phyloP scores from a whole-genome alignment of 2,888 invertebrate genomes.

The Auanema sp. region DNA sequence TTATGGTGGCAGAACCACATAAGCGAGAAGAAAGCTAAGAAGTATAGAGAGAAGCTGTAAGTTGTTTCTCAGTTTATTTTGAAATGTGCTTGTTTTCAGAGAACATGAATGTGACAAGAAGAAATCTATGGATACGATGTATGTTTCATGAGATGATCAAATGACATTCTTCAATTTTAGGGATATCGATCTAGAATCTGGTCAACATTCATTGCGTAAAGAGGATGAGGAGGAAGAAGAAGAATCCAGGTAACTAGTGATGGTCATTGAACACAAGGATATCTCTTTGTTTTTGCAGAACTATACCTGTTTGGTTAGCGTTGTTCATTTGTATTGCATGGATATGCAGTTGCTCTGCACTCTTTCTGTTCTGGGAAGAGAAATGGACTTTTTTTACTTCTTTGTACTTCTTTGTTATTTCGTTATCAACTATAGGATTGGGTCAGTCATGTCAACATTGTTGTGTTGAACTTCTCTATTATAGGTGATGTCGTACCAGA shows the following conservation, averaged over 20 bases:
- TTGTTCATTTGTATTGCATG: conserved; percentile 81
- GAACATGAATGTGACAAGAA: background rate
- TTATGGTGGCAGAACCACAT: conserved; percentile 41
- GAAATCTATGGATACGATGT: background rate
- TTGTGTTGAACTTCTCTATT: background rate
- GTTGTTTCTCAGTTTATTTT: background rate
- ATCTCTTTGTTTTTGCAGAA: conserved; percentile 24
- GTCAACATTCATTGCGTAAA: background rate
- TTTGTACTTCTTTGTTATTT: conserved; percentile 95
- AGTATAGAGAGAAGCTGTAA: background rate
- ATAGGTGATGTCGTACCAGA: conserved; percentile 67
- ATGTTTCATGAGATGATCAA: background rate
- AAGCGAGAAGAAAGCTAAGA: conserved; percentile 5
- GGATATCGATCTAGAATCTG: background rate
- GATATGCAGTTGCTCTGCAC: conserved; percentile 81
- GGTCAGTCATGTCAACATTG: conserved; percentile 61
- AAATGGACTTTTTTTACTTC: conserved; percentile 87
- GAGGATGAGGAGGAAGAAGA: conserved; percentile 6
- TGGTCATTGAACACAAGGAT: too few relatives aligned
- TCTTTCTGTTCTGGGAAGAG: conserved; percentile 72
- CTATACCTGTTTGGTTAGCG: conserved; percentile 81
- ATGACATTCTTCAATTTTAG: background rate
- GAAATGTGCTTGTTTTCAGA: background rate
- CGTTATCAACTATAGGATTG: conserved; percentile 90
- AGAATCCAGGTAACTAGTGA: background rate